phyloP scores from a whole-genome alignment of 2,888 invertebrate species.

The Linnaemya tessellans region DNA sequence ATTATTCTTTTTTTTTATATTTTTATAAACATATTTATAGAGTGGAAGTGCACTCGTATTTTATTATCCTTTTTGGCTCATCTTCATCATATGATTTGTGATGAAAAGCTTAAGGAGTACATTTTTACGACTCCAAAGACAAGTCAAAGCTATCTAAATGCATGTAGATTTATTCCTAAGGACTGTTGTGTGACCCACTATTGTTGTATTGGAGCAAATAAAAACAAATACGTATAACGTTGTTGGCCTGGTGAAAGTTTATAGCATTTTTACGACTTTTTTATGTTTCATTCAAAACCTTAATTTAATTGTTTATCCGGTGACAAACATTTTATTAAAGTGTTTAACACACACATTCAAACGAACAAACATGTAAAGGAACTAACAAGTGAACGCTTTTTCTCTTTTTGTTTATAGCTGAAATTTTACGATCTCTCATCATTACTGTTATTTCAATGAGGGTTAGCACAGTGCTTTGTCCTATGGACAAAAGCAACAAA shows the following conservation, averaged over 20 bases:
- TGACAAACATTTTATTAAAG: constrained; percentile 83
- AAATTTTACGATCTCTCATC: constrained; percentile 77
- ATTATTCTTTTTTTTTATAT: constrained; percentile 35
- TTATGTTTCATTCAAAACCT: constrained; percentile 83
- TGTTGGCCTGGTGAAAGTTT: constrained; percentile 74
- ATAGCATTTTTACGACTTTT: constrained; percentile 83
- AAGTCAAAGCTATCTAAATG: constrained; percentile 26
- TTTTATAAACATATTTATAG: not conserved
- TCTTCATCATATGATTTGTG: constrained; percentile 45
- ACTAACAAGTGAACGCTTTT: constrained; percentile 11
- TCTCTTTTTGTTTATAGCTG: constrained; percentile 53
- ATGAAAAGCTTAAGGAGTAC: constrained; percentile 58
- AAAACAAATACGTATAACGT: constrained; percentile 29
- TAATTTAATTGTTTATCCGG: constrained; percentile 84
- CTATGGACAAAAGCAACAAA: not conserved
- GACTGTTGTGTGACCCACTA: constrained; percentile 36
- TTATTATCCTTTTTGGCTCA: constrained; percentile 63
- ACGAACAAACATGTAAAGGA: constrained; percentile 9
- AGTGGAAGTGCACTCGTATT: constrained; percentile 20
- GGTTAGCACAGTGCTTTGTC: not conserved
- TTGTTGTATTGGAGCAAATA: constrained; percentile 21
- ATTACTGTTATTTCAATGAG: constrained; percentile 51
- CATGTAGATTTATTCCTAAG: not conserved
- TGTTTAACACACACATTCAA: constrained; percentile 64
- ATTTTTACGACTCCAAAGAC: constrained; percentile 70